phyloP scores from a whole-genome alignment of 2,888 invertebrate genomes.

The Lasius platythorax region DNA sequence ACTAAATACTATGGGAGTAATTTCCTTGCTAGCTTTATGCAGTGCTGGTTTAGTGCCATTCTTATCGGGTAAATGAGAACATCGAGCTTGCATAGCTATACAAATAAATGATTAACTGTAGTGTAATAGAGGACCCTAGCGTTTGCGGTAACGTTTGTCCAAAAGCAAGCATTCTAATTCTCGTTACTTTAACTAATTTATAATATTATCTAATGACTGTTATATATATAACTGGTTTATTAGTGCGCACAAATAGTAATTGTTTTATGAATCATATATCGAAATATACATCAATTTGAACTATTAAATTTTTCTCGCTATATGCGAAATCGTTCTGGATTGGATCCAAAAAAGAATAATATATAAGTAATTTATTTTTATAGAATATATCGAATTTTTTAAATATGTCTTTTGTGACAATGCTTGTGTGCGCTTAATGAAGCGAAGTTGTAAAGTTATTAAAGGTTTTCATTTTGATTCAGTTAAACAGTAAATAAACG shows the following conservation, averaged over 20 bases:
- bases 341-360: not conserved
- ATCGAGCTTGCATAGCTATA: not conserved
- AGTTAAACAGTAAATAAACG: not conserved
- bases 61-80: not conserved
- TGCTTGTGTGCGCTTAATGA: not conserved
- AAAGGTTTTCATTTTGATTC: constrained; percentile 8
- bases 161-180: not conserved
- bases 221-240: not conserved
- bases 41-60: not conserved
- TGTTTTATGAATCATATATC: not conserved
- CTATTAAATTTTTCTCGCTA: not conserved
- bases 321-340: not conserved
- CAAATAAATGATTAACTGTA: not conserved
- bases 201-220: not conserved
- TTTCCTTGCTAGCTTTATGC: not conserved
- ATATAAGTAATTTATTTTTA: constrained; percentile 3
- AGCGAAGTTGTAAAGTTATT: not conserved
- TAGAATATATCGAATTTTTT: not conserved
- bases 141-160: not conserved
- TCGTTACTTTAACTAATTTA: not conserved
- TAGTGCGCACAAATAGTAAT: no score
- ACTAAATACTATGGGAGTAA: not conserved
- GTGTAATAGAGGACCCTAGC: not conserved
- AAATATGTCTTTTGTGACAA: not conserved
- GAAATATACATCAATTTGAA: not conserved